A percentile compares a stretch with the other conserved stretches of the same genome.
These are phyloP conservation scores for Sarotherodon lohbergeri DNA, from an alignment of 2,113 vertebrate species.

Conservation along the genomic window DNA sequence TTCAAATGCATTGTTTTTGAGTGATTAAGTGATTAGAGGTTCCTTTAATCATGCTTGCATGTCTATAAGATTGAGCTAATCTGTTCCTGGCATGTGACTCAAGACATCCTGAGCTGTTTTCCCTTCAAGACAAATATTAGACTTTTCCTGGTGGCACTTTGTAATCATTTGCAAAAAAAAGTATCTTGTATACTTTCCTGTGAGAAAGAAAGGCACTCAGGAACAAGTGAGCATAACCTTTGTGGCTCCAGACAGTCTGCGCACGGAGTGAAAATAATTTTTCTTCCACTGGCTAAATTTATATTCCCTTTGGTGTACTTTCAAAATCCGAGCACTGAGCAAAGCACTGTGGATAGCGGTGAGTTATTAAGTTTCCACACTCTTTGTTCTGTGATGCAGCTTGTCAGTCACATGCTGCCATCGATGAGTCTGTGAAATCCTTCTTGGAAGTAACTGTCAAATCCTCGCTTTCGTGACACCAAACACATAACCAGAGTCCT, in stretches of 20 bases:
- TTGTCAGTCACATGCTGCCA: not conserved
- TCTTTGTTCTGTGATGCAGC: not conserved
- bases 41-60: not conserved
- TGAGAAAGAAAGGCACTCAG: not conserved
- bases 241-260: not conserved
- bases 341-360: not conserved
- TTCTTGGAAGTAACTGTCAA: not conserved
- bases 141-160: not conserved
- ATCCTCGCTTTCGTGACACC: not conserved
- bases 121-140: not conserved
- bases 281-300: not conserved
- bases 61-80: not conserved
- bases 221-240: not conserved
- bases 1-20: not conserved
- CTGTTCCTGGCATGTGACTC: not conserved
- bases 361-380: not conserved
- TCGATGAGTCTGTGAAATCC: conserved; percentile 4
- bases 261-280: not conserved
- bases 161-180: not conserved
- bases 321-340: not conserved
- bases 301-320: not conserved
- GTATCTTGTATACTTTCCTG: not conserved
- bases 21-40: not conserved
- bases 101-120: not conserved
- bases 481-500: not conserved